Evolutionary conservation across 2,113 vertebrate species (phyloP).

Genomic region (Carettochelys insculpta): DNA sequence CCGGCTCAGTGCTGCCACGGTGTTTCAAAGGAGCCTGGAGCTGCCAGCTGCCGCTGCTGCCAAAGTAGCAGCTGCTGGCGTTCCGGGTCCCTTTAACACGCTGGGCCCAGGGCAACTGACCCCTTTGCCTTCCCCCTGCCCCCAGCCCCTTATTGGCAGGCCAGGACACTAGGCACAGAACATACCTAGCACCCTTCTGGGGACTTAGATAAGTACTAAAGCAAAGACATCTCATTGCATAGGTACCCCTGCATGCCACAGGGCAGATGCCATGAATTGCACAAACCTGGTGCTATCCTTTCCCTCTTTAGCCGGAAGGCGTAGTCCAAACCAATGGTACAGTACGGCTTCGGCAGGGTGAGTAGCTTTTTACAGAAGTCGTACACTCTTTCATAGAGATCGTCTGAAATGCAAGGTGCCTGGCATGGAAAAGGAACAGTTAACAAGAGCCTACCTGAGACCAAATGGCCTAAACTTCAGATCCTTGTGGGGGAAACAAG

Average conservation of each 20-base stretch:
- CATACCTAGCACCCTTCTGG: neutral
- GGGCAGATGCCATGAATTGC: no score
- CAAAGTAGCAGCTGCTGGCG: no score
- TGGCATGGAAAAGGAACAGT: slow-evolving; percentile 41
- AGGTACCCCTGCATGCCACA: neutral
- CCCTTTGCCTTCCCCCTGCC: no score
- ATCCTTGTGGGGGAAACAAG: neutral
- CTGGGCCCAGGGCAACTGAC: no score
- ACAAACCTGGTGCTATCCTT: slow-evolving; percentile 80
- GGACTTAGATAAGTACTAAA: neutral
- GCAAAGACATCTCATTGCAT: neutral
- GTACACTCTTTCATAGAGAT: slow-evolving; percentile 87
- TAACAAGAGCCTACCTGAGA: neutral
- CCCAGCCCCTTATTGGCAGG: no score
- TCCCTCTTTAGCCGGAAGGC: slow-evolving; percentile 84
- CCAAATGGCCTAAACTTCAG: neutral
- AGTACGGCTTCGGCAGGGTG: slow-evolving; percentile 90
- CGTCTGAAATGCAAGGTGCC: slow-evolving; percentile 86
- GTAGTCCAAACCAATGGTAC: slow-evolving; percentile 86
- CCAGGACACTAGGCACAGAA: neutral
- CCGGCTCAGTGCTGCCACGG: no score
- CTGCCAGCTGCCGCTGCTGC: no score
- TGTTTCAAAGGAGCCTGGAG: no score
- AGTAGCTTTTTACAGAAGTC: slow-evolving; percentile 87
- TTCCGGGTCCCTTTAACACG: no score